Evolutionary conservation across 2,888 invertebrate genomes (phyloP).

Genomic region (Hypselothyrea guttata): DNA sequence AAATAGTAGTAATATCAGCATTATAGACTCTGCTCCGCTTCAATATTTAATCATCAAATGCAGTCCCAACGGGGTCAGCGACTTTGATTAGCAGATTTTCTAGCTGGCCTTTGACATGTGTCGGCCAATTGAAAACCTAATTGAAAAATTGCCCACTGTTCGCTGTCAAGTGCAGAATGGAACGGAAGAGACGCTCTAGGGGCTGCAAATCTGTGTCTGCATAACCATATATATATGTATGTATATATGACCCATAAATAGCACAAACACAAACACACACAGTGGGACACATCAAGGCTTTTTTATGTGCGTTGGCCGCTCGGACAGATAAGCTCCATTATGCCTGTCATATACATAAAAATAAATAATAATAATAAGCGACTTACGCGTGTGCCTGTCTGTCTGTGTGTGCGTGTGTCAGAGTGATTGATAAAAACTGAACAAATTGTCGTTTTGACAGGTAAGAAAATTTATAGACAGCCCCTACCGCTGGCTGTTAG

Average conservation of each 20-base stretch:
- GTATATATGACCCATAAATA: conserved; percentile 37
- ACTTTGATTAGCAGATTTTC: conserved; percentile 45
- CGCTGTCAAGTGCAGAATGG: conserved; percentile 64
- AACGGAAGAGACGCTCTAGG: conserved; percentile 35
- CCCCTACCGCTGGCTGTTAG: too few relatives aligned
- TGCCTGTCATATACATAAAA: conserved; percentile 37
- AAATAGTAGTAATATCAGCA: conserved; percentile 8
- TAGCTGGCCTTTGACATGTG: conserved; percentile 52
- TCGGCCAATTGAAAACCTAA: conserved; percentile 42
- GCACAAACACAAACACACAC: conserved; percentile 17
- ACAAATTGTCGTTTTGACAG: conserved; percentile 32
- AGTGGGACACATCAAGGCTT: conserved; percentile 15
- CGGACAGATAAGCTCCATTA: conserved; percentile 48
- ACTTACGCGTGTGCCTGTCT: conserved; percentile 17
- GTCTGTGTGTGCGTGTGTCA: conserved; percentile 7
- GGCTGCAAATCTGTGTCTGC: conserved; percentile 5
- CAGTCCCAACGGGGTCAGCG: conserved; percentile 38
- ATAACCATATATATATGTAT: conserved; percentile 1
- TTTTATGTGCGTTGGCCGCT: conserved; percentile 31
- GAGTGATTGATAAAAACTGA: conserved; percentile 46
- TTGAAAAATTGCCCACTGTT: conserved; percentile 66
- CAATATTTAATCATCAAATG: conserved; percentile 50
- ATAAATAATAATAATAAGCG: conserved; percentile 41
- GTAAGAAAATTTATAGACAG: conserved; percentile 33
- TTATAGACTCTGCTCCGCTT: conserved; percentile 14